Base-by-base conservation (phyloP, 1,140 invertebrate genomes). In the Formica selysi region DNA sequence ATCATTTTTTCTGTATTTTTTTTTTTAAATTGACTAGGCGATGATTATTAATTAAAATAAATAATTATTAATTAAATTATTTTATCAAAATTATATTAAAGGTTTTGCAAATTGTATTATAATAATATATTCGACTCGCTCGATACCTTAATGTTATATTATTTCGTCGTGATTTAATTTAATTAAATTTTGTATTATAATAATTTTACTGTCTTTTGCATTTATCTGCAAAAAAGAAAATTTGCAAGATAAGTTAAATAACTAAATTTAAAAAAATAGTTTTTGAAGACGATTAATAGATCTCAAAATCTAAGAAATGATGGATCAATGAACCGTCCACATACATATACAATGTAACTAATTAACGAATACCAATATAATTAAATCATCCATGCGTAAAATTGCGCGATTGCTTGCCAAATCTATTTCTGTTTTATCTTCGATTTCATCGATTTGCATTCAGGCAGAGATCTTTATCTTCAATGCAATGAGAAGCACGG, bases 391-490 rank as follows among this genome's bases (percentile, higher is more conserved):
- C 73, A 4, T 32, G 48, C 19, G 13, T 26, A n/a, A 59, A 64
- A 64, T 29, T 13, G 10, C 36, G 57, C 13, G 5, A 38, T 36
- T 76, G 22, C 26, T 62, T n/a, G 13, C 59, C 13, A 67, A 79
- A 68, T 68, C n/a, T 67, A 68, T 68, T 68, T 80, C 19, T 54
- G 41, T 68, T 68, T 36, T 8, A 54, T 68, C 38, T 36, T 54
- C 48, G 2, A 16, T 65, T 38, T 67, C 41, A 65, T 78, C 41
- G 29, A 79, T 79, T 68, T 67, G 61, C 76, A 29, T 78, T 54
- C 7, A 32, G 36, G 54, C 36, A 67, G 22, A 38, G 26, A 81
- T 73, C 48, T 59, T 59, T 22, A 57, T 70, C 32, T 51, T 51
- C 36, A 19, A 16, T n/a, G 5, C 29, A 38, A 41, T 19, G 16